phyloP scores from a whole-genome alignment of 2,797 vertebrate genomes.

The Champsocephalus esox region DNA sequence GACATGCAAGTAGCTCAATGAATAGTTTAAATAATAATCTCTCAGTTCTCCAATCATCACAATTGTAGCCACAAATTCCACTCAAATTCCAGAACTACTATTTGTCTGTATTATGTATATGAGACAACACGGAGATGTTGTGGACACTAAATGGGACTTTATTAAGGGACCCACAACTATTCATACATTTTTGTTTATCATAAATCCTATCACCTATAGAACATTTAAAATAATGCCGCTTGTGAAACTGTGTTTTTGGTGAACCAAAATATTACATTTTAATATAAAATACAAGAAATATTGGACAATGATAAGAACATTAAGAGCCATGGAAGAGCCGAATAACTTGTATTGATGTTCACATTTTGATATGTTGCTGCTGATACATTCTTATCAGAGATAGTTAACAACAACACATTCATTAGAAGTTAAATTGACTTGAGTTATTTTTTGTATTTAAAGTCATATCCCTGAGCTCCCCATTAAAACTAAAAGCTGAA shows the following conservation, averaged over 20 bases:
- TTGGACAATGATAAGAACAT: too few relatives aligned
- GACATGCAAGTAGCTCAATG: not conserved
- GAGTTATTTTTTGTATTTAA: not conserved
- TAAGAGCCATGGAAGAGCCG: too few relatives aligned
- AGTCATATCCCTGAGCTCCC: slow-evolving; percentile 39
- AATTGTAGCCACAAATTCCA: too few relatives aligned
- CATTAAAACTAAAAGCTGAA: slow-evolving; percentile 38
- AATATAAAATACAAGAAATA: not conserved
- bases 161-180: not conserved
- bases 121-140: not conserved
- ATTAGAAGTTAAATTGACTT: slow-evolving; percentile 9
- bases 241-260: not conserved
- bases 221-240: not conserved
- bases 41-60: too few relatives aligned
- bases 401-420: not conserved
- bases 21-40: too few relatives aligned
- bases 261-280: not conserved
- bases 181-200: not conserved
- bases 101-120: too few relatives aligned
- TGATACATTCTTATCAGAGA: not conserved
- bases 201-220: too few relatives aligned
- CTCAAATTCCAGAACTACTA: too few relatives aligned
- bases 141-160: not conserved
- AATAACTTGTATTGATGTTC: too few relatives aligned
- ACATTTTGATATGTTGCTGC: not conserved